Evolutionary conservation across 2,113 vertebrate genomes (phyloP), one percentile per base, ranked within the genome.

Genomic region (Etheostoma spectabile): DNA sequence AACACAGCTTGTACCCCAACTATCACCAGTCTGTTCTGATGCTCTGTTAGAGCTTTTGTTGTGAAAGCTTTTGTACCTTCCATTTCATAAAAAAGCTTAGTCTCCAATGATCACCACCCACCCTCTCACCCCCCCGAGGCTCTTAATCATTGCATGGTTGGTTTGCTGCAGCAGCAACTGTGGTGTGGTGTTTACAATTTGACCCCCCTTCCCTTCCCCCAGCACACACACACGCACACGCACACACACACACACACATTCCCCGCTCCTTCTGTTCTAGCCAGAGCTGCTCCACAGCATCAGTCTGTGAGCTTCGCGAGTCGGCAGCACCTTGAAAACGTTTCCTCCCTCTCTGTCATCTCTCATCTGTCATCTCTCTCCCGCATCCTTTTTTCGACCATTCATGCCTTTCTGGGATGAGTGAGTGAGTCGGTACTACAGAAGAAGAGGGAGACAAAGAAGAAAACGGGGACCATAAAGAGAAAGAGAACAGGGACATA

Each of bases 121-220:
- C 93, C 76, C 73, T 22, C 46, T 66, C 8, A 3, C 3, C n/a
- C 84, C 84, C 89, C 74, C 15, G 12, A 61, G 72, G 85, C 77
- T 91, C 70, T 82, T 86, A 86, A 90, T 92, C 84, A 96, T 95
- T 94, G 88, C 94, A 77, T 89, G 89, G 94, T 95, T 96, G 96
- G 95, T 96, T 97, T 96, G 96, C 96, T 97, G 96, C 96, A 91
- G 96, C 94, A 94, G 93, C 89, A 93, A 95, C 95, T 95, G 96
- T 97, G 95, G 65, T 96, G 96, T 96, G 95, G 94, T 95, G 96
- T 96, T 95, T 95, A 95, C 92, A 91, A 91, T 96, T 93, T 95
- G 92, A 94, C 94, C 92, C 85, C 70, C 76, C 87, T 79, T 52
- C 61, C 74, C 92, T 65, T 56, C 63, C 67, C 80, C 35, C 57